Evolutionary conservation across 2,113 vertebrate species (phyloP).

Genomic region (Charina bottae): DNA sequence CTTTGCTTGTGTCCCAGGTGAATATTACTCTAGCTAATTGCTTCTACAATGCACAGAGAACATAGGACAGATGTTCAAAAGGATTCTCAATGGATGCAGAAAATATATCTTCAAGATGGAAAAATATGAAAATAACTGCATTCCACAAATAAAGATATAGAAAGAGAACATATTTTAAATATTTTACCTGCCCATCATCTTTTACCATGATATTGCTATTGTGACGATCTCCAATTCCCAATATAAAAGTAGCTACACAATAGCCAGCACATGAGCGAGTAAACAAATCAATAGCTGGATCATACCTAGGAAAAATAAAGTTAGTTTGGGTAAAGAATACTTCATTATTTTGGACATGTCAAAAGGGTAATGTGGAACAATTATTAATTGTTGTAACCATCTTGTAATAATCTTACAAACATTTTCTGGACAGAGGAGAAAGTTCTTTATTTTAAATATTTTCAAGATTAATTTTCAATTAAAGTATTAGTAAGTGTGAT

Average conservation of each 20-base stretch:
- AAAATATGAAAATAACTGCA: neutral
- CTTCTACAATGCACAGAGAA: neutral
- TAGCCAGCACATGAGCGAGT: constrained; percentile 97
- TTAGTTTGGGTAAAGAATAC: neutral
- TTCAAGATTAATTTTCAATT: neutral
- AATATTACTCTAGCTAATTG: neutral
- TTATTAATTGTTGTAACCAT: neutral
- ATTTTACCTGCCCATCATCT: constrained; percentile 93
- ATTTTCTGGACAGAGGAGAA: neutral
- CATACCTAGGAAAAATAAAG: constrained; percentile 80
- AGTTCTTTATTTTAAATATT: neutral
- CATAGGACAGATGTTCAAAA: no score
- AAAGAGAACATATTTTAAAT: neutral
- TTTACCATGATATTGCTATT: constrained; percentile 99
- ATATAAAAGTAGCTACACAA: constrained; percentile 96
- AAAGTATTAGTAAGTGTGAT: neutral
- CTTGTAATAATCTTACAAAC: neutral
- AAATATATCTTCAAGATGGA: neutral
- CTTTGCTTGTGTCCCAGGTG: neutral
- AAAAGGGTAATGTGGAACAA: neutral
- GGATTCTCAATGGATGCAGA: neutral
- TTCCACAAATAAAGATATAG: neutral
- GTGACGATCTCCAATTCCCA: constrained; percentile 97
- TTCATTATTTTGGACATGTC: neutral
- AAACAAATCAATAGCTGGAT: constrained; percentile 95